These are phyloP conservation scores for Microcebus griseorufus DNA, from an alignment of 2,113 vertebrate genomes.

Conservation along the genomic window DNA sequence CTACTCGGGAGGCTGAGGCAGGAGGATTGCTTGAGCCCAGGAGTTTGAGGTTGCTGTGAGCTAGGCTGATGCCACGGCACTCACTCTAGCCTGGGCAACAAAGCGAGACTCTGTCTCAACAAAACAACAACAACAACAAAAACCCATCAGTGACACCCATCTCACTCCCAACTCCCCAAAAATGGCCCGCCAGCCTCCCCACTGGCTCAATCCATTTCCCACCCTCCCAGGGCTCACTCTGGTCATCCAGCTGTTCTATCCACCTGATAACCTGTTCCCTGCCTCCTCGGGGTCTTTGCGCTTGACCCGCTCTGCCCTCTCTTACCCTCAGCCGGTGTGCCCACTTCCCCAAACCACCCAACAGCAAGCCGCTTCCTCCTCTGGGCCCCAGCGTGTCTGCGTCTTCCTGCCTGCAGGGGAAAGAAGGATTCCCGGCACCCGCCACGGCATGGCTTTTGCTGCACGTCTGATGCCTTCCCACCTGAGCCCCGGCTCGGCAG, in stretches of 20 bases:
- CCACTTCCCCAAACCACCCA: not conserved
- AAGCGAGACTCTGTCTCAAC: no score
- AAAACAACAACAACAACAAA: no score
- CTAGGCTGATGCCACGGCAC: no score
- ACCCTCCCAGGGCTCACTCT: accelerated
- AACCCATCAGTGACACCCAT: not conserved
- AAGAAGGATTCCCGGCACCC: not conserved
- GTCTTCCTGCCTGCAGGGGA: not conserved
- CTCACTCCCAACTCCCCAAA: not conserved
- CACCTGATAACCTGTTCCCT: not conserved
- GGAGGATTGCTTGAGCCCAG: no score
- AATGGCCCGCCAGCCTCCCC: not conserved
- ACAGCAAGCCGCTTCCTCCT: not conserved
- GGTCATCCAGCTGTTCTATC: not conserved
- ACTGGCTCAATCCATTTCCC: not conserved
- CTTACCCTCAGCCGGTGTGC: not conserved
- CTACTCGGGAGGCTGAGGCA: no score
- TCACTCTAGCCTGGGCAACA: no score
- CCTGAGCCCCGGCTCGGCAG: not conserved
- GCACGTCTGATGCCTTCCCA: not conserved
- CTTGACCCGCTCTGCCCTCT: not conserved
- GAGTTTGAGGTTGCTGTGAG: no score
- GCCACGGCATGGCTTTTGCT: accelerated
- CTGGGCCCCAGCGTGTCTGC: not conserved
- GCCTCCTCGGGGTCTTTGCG: not conserved